Base-by-base conservation (phyloP, 2,113 vertebrate species). In the Semnopithecus entellus region DNA sequence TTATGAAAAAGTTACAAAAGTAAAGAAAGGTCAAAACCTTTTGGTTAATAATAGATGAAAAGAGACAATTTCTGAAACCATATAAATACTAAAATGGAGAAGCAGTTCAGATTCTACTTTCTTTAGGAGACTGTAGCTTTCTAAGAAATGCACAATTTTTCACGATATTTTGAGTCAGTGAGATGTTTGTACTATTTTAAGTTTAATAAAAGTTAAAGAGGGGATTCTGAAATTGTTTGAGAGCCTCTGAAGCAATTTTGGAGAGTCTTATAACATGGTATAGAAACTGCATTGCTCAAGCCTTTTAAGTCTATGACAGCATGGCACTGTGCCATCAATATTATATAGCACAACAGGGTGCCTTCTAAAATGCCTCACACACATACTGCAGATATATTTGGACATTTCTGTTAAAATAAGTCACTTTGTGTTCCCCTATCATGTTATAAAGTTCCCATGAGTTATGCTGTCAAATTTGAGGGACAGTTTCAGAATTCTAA, bases 41-140 rank as follows among this genome's bases (percentile, higher is more conserved):
- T 40, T 95, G 43, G 75, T 80, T 92, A 96, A 76, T 81, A 90
- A 68, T 45, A 78, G n/a, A 91, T 95, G 70, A 68, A 96, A 97
- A 92, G 2, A 25, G 12, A 75, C 25, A 82, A 91, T 93, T 89
- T 91, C 40, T 86, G 50, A 94, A 97, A 61, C 57, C 43, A 61
- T 72, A 97, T 32, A 23, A 25, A 88, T 16, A 59, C 38, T 57
- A 13, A 92, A 91, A 85, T 35, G 32, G 70, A 96, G 18, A 16
- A 20, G 11, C 25, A 35, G 1, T 72, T 92, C 43, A 32, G 30
- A 90, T 75, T 81, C 12, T 40, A 61, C 27, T 61, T 88, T 88
- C 45, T 79, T 64, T 92, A 13, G 38, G 35, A 81, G 35, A 78
- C 1, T 38, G 3, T 48, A 76, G 27, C 23, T 95, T 90, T 93